phyloP scores from a whole-genome alignment of 1,140 invertebrate species.

The Saxidomus purpurata region DNA sequence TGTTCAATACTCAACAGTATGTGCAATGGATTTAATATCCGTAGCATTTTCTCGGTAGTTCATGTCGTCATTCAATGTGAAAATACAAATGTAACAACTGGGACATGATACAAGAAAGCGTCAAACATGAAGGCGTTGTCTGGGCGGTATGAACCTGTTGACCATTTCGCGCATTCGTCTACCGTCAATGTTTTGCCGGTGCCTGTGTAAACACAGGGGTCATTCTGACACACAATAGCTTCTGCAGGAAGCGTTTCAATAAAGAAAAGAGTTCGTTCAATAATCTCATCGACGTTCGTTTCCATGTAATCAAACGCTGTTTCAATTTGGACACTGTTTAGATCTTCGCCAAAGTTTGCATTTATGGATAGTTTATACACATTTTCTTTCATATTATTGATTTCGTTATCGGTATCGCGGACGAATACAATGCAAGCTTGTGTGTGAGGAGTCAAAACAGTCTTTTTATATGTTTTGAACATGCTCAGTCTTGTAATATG shows the following conservation, averaged over 20 bases:
- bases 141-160: constrained; percentile 4
- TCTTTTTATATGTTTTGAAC: neutral
- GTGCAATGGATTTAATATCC: too few species aligned
- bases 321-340: constrained; percentile 46
- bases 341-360: neutral
- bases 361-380: constrained; percentile 56
- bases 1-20: too few species aligned
- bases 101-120: neutral
- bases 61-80: neutral
- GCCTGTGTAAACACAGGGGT: neutral
- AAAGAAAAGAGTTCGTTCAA: constrained; percentile 57
- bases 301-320: constrained; percentile 67
- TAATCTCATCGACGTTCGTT: constrained; percentile 54
- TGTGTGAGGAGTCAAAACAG: neutral
- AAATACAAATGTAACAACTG: constrained; percentile 69
- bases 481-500: neutral
- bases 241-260: constrained; percentile 60
- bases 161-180: constrained; percentile 43
- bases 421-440: constrained; percentile 45
- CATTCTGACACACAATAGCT: neutral
- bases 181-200: neutral
- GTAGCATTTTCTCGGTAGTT: too few species aligned
- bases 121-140: constrained; percentile 1
- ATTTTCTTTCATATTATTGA: constrained; percentile 51
- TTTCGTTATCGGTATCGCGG: constrained; percentile 59